Evolutionary conservation across 2,113 vertebrate genomes (phyloP).

Genomic region (Sapajus apella): DNA sequence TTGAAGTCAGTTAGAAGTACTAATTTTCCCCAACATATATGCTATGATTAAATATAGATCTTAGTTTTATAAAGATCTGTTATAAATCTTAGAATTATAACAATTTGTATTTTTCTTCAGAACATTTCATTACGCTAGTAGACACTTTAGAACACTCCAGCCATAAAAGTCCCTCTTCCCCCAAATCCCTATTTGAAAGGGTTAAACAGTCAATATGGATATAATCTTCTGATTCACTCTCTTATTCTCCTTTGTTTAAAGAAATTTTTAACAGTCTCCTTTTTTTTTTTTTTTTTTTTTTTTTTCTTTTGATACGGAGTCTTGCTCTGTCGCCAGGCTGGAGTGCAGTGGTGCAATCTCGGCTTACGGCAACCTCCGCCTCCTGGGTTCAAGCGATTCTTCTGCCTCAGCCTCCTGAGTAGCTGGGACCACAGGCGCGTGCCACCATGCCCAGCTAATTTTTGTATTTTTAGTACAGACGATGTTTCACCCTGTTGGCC

Average conservation of each 20-base stretch:
- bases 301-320: too few relatives aligned
- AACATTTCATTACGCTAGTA: not conserved
- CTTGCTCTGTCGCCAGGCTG: too few relatives aligned
- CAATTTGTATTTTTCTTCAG: conserved; percentile 9
- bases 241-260: not conserved
- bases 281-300: too few relatives aligned
- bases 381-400: too few relatives aligned
- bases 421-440: too few relatives aligned
- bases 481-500: too few relatives aligned
- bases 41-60: not conserved
- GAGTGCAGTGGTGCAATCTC: too few relatives aligned
- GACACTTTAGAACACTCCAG: not conserved
- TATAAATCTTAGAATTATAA: not conserved
- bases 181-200: not conserved
- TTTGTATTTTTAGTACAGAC: too few relatives aligned
- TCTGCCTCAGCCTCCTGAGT: too few relatives aligned
- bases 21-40: not conserved
- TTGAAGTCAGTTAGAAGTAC: not conserved
- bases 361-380: too few relatives aligned
- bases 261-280: not conserved
- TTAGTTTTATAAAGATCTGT: not conserved
- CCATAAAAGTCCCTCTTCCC: not conserved
- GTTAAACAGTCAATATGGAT: not conserved
- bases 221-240: not conserved
- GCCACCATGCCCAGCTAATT: too few relatives aligned